Evolutionary conservation across 1,140 invertebrate genomes (phyloP), one percentile per base, ranked within the genome.

Genomic region (Acarapis woodi): DNA sequence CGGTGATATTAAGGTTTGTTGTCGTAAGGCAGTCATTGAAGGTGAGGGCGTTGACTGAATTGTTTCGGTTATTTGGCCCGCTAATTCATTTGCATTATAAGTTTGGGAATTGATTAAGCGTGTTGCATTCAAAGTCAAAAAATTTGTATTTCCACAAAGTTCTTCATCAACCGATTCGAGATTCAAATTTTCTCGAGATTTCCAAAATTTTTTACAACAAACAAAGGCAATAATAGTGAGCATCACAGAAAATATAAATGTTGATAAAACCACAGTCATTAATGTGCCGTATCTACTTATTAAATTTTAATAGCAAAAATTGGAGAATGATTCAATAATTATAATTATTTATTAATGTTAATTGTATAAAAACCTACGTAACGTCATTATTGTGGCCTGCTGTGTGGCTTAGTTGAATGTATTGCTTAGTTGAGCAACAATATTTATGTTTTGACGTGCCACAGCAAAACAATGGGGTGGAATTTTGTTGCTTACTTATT

Each of bases 151-250:
- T n/a, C n/a, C n/a, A n/a, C n/a, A n/a, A n/a, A n/a, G n/a, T n/a
- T n/a, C n/a, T n/a, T n/a, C n/a, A n/a, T n/a, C n/a, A n/a, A n/a
- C n/a, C n/a, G n/a, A n/a, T n/a, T n/a, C n/a, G n/a, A n/a, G n/a
- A n/a, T n/a, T n/a, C n/a, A n/a, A n/a, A n/a, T n/a, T n/a, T n/a
- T n/a, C n/a, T n/a, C n/a, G n/a, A n/a, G n/a, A 19, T 32, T 32
- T 32, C 31, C 31, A 32, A 19, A 8, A 32, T 18, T 32, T 32
- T 18, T 18, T n/a, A 15, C 31, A 32, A 19, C 31, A 32, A 32
- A 9, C 6, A 32, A 32, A 32, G 8, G 31, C 31, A n/a, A 32
- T 6, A 8, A 19, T 18, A 6, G 31, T 32, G 6, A 32, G 15
- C 6, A 32, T 6, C 8, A 32, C 31, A 15, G 31, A 6, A 8